Evolutionary conservation across 64 coral and sea anemone genomes (phyloP).

Genomic region (Platygyra sinensis): DNA sequence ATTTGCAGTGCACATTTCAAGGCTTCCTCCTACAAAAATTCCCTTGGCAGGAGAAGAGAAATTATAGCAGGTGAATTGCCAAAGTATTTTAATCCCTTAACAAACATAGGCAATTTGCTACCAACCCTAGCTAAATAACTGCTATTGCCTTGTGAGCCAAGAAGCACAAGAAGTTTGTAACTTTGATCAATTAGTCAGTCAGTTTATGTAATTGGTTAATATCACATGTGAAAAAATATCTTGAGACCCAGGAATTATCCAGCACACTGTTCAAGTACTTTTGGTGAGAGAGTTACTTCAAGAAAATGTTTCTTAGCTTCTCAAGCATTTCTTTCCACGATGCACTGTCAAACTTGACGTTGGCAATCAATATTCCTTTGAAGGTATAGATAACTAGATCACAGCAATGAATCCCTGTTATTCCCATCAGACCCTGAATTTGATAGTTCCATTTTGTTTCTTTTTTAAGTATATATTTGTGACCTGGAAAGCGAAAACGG

Average conservation of each 20-base stretch:
- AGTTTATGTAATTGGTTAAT: too few relatives aligned
- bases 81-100: constrained; percentile 20
- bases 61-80: constrained; percentile 12
- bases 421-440: too few relatives aligned
- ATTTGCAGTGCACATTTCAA: constrained; percentile 42
- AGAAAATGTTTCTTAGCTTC: constrained; percentile 2
- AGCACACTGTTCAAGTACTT: too few relatives aligned
- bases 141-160: too few relatives aligned
- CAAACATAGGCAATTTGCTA: constrained; percentile 20
- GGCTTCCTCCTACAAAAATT: constrained; percentile 19
- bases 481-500: too few relatives aligned
- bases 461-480: too few relatives aligned
- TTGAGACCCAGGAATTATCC: too few relatives aligned
- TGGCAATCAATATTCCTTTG: constrained; percentile 14
- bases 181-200: too few relatives aligned
- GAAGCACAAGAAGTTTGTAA: too few relatives aligned
- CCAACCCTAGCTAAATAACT: constrained; percentile 34
- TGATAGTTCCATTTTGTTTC: too few relatives aligned
- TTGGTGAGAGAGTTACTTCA: neutral
- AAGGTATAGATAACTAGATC: constrained; percentile 19
- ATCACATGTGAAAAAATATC: too few relatives aligned
- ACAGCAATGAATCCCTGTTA: too few relatives aligned
- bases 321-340: constrained; percentile 21
- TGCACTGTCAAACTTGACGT: constrained; percentile 4
- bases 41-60: constrained; percentile 19